These are phyloP conservation scores for Platalea minor DNA, from an alignment of 2,797 vertebrate genomes.

Conservation along the genomic window DNA sequence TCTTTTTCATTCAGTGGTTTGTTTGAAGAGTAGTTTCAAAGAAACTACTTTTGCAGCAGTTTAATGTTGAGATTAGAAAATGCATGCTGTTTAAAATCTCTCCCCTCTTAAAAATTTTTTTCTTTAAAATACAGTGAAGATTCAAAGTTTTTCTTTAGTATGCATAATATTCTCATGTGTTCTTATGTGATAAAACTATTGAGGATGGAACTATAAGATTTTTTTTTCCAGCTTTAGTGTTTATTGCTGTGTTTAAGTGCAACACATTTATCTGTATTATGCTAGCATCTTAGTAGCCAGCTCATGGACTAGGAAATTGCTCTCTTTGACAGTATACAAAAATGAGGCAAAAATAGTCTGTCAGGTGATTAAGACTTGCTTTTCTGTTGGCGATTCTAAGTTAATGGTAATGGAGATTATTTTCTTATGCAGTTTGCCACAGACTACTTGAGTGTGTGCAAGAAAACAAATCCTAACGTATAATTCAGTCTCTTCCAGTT, in stretches of 20 bases:
- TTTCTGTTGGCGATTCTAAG: background rate
- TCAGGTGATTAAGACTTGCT: background rate
- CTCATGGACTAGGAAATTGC: background rate
- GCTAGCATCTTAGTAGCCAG: background rate
- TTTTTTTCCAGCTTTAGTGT: background rate
- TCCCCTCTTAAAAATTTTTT: background rate
- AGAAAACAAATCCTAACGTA: background rate
- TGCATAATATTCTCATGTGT: accelerated
- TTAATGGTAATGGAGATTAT: background rate
- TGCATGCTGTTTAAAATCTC: background rate
- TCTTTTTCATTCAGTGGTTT: slow-evolving; percentile 11
- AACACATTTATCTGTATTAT: background rate
- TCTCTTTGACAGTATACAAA: background rate
- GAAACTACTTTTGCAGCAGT: background rate
- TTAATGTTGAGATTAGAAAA: background rate
- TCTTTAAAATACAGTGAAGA: background rate
- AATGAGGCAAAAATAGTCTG: background rate
- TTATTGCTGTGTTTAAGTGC: background rate
- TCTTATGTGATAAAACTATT: background rate
- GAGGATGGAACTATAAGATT: background rate
- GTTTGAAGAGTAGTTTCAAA: background rate
- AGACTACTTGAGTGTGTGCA: background rate
- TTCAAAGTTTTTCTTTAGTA: background rate
- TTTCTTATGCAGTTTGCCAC: background rate
- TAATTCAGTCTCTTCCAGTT: background rate